phyloP scores from a whole-genome alignment of 2,797 vertebrate genomes.

The Pseudochromis fuscus region DNA sequence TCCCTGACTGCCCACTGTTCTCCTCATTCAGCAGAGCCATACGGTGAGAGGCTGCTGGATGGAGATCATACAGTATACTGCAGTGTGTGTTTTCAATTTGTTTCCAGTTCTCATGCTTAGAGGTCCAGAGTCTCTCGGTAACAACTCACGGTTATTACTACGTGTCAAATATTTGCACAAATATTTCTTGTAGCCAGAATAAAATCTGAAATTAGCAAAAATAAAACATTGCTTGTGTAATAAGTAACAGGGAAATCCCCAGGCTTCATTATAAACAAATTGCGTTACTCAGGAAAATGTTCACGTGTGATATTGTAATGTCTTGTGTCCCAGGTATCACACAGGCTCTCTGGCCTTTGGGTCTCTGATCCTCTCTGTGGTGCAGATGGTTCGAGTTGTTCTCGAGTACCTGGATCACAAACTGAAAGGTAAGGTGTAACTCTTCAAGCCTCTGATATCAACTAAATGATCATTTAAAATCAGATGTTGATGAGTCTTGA shows the following conservation, averaged over 20 bases:
- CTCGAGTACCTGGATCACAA: slow-evolving; percentile 93
- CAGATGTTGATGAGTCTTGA: not conserved
- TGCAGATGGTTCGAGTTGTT: slow-evolving; percentile 90
- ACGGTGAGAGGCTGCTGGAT: slow-evolving; percentile 83
- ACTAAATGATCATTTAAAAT: not conserved
- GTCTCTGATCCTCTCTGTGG: slow-evolving; percentile 91
- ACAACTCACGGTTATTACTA: not conserved
- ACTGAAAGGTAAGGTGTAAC: slow-evolving; percentile 86
- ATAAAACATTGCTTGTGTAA: too few species aligned
- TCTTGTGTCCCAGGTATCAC: slow-evolving; percentile 88
- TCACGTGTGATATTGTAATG: not conserved
- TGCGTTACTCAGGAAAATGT: not conserved
- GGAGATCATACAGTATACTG: not conserved
- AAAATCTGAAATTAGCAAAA: too few species aligned
- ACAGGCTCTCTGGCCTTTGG: slow-evolving; percentile 97
- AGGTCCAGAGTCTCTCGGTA: not conserved
- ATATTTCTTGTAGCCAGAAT: not conserved
- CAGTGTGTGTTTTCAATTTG: not conserved
- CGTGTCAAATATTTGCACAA: not conserved
- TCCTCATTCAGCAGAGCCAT: slow-evolving; percentile 93
- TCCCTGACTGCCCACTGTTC: slow-evolving; percentile 91
- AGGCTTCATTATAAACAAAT: too few species aligned
- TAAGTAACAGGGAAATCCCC: too few species aligned
- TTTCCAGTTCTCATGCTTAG: too few species aligned
- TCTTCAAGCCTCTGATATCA: not conserved